These are phyloP conservation scores for Pelecanus crispus DNA, from an alignment of 2,113 vertebrate genomes.

Conservation along the genomic window DNA sequence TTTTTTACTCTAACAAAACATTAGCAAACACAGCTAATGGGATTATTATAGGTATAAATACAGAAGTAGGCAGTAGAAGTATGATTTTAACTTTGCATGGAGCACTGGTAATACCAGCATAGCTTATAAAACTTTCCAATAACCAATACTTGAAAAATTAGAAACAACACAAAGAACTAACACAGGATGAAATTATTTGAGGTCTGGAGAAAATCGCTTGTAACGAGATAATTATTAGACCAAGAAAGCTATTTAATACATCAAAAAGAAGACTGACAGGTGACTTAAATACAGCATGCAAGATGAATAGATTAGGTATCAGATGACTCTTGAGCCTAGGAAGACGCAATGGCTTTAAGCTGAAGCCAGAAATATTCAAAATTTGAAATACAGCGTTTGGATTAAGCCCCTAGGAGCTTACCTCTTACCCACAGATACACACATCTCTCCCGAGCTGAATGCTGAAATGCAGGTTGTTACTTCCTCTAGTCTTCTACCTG, in stretches of 20 bases:
- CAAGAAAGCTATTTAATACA: background rate
- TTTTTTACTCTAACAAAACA: background rate
- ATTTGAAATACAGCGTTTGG: background rate
- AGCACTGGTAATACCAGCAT: background rate
- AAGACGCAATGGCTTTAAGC: background rate
- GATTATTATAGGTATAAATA: background rate
- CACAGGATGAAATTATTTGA: background rate
- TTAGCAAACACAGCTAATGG: background rate
- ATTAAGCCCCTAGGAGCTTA: background rate
- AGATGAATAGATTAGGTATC: background rate
- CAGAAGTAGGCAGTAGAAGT: background rate
- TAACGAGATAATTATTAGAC: background rate
- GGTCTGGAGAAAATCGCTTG: background rate
- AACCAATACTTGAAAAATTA: background rate
- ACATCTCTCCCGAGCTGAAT: background rate
- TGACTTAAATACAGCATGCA: background rate
- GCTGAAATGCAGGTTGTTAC: background rate
- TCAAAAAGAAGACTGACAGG: background rate
- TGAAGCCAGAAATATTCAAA: background rate
- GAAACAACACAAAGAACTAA: background rate
- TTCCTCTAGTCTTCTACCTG: background rate
- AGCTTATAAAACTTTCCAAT: background rate
- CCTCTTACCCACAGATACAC: background rate
- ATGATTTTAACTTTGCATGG: background rate
- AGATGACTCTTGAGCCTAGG: background rate